These are phyloP conservation scores for Lasioglossum albipes DNA, from an alignment of 1,140 invertebrate species.

Conservation along the genomic window DNA sequence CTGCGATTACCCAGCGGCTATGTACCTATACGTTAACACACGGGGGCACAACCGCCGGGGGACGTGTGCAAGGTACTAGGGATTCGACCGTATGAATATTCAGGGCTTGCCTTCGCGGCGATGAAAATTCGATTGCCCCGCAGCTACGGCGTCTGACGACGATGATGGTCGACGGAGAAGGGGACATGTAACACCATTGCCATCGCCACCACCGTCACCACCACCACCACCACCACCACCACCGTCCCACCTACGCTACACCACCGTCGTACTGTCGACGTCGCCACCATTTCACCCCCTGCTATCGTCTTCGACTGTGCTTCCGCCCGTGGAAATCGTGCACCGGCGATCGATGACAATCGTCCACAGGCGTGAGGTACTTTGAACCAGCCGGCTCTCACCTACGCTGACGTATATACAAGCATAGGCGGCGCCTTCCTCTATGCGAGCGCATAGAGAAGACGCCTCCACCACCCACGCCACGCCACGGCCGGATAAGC, in stretches of 20 bases:
- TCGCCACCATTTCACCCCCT: neutral
- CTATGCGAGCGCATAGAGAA: neutral
- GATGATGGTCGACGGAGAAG: constrained; percentile 41
- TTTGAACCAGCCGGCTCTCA: constrained; percentile 43
- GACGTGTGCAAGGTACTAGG: constrained; percentile 50
- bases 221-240: neutral
- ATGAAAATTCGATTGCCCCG: constrained; percentile 69
- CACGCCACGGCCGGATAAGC: constrained; percentile 30
- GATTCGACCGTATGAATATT: constrained; percentile 66
- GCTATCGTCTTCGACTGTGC: constrained; percentile 27
- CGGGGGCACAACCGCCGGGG: constrained; percentile 16
- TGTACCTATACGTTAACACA: constrained; percentile 55
- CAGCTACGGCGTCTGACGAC: constrained; percentile 59
- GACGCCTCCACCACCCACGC: neutral
- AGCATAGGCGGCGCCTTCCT: constrained; percentile 20
- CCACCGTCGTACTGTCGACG: neutral
- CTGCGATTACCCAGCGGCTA: constrained; percentile 53
- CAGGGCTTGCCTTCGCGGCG: constrained; percentile 61
- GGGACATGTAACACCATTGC: constrained; percentile 19
- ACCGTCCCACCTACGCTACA: too few species aligned
- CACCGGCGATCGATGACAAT: constrained; percentile 56
- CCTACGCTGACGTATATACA: constrained; percentile 27
- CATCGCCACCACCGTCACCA: too few species aligned
- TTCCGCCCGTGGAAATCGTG: constrained; percentile 32
- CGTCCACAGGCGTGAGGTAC: constrained; percentile 44